A percentile compares a stretch with the other conserved stretches of the same genome.
Evolutionary conservation across 2,797 vertebrate species (phyloP).

Genomic region (Clarias fuscus): DNA sequence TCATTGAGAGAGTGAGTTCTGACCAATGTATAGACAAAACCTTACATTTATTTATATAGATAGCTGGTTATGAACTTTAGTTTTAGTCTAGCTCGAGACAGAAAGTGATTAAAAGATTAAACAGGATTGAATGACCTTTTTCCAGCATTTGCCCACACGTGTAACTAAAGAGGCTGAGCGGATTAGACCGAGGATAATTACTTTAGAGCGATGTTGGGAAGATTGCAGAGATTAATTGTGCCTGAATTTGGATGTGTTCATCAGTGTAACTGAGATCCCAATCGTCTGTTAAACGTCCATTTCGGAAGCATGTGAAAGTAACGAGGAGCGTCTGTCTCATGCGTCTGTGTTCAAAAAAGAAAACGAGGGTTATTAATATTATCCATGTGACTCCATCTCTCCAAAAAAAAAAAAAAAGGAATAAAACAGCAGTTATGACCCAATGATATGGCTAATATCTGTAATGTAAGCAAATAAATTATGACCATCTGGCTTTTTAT

Average conservation of each 20-base stretch:
- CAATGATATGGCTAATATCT: not conserved
- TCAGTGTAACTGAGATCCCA: not conserved
- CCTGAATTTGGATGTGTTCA: not conserved
- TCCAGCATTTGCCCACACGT: not conserved
- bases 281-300: not conserved
- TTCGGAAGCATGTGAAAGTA: not conserved
- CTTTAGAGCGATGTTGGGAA: not conserved
- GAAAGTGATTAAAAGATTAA: conserved; percentile 4
- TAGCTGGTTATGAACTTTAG: not conserved
- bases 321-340: not conserved
- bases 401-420: not conserved
- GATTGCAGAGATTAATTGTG: not conserved
- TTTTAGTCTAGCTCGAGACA: not conserved
- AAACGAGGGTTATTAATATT: not conserved
- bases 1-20: too few species aligned
- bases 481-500: not conserved
- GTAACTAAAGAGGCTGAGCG: not conserved
- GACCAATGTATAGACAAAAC: too few species aligned
- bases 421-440: not conserved
- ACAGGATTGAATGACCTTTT: not conserved
- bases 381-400: not conserved
- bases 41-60: too few species aligned
- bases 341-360: not conserved
- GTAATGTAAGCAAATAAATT: not conserved
- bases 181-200: conserved; percentile 2